A percentile compares a stretch with the other conserved stretches of the same genome.
phyloP scores from a whole-genome alignment of 2,888 invertebrate species.

The Glyphotaelius pellucidus region DNA sequence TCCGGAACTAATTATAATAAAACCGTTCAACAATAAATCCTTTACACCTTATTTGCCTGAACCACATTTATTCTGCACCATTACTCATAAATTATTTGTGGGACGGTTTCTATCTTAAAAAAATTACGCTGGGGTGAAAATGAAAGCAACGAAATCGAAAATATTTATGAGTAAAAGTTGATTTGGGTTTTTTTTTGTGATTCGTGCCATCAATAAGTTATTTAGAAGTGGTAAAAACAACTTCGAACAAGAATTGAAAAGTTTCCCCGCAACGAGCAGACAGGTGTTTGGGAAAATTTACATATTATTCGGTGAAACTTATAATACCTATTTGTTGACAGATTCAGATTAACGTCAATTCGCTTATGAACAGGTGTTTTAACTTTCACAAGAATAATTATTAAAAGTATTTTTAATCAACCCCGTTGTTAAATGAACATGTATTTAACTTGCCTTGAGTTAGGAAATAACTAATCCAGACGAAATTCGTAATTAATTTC shows the following conservation, averaged over 20 bases:
- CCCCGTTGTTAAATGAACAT: no score
- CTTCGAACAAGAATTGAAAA: neutral
- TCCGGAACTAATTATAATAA: neutral
- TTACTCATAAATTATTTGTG: neutral
- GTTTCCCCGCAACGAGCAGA: neutral
- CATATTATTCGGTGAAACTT: neutral
- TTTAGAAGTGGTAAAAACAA: neutral
- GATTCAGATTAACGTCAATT: neutral
- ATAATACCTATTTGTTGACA: neutral
- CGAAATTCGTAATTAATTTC: no score
- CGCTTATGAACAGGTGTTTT: neutral
- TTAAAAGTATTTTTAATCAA: no score
- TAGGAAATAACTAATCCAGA: no score
- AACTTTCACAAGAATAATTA: neutral
- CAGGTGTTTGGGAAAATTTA: neutral
- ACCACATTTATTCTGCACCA: neutral
- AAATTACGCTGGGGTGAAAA: neutral
- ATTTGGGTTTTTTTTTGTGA: neutral
- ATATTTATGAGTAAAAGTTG: neutral
- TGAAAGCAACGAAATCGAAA: neutral
- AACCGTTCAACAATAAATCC: neutral
- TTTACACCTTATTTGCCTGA: neutral
- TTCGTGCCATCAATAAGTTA: neutral
- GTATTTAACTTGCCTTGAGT: no score
- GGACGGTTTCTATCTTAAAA: neutral